These are phyloP conservation scores for Aleiodes leptofemur DNA, from an alignment of 2,888 invertebrate genomes.

Conservation along the genomic window DNA sequence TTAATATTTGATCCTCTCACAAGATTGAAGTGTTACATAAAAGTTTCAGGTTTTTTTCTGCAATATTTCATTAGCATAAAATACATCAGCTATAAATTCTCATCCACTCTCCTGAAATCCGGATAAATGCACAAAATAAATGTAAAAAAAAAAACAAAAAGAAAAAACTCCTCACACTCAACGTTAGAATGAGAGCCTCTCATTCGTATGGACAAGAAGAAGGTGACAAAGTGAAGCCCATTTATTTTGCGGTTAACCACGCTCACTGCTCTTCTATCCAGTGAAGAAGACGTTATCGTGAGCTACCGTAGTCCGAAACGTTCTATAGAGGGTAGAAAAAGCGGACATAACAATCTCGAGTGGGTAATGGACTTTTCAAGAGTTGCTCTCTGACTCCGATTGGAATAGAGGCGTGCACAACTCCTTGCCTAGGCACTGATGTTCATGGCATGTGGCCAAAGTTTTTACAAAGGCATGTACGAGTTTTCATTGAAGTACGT, in stretches of 20 bases:
- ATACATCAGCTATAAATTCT: no score
- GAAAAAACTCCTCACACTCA: background rate
- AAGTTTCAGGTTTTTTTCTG: no score
- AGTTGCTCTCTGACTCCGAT: constrained; percentile 37
- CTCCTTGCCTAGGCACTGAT: constrained; percentile 28
- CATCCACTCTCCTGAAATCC: no score
- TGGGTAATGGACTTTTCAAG: constrained; percentile 50
- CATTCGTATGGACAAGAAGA: constrained; percentile 18
- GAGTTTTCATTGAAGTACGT: constrained; percentile 10
- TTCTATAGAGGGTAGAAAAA: constrained; percentile 34
- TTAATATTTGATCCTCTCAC: no score
- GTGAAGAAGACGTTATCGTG: constrained; percentile 36
- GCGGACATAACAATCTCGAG: constrained; percentile 51
- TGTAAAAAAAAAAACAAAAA: constrained; percentile 9
- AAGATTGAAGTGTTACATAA: no score
- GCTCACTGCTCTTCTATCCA: constrained; percentile 12
- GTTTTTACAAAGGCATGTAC: constrained; percentile 34
- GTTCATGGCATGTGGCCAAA: constrained; percentile 46
- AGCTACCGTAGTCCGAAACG: constrained; percentile 38
- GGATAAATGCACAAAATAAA: constrained; percentile 17
- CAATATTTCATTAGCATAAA: no score
- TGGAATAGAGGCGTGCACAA: constrained; percentile 33
- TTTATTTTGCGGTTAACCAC: constrained; percentile 36
- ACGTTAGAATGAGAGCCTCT: background rate
- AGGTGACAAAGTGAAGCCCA: constrained; percentile 27